Conservation (phyloP, 2,113 vertebrate species). For the Tyto alba region DNA sequence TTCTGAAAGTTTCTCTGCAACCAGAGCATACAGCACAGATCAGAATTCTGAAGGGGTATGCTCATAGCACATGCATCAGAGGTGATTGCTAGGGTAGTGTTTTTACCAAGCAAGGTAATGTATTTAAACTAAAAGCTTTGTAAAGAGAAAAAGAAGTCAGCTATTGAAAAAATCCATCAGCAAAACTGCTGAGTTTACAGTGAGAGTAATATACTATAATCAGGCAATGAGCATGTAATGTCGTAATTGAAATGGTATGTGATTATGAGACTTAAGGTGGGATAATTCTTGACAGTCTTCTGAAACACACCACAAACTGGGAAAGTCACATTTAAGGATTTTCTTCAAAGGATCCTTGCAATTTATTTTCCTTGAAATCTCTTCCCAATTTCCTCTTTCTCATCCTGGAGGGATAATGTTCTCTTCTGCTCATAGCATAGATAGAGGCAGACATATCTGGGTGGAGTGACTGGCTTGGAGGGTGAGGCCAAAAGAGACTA, state of each 20-base stretch:
- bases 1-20: background rate
- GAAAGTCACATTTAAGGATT: background rate
- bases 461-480: background rate
- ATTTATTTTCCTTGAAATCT: background rate
- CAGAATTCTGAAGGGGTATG: background rate
- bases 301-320: background rate
- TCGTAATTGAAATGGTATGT: background rate
- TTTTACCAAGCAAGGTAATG: background rate
- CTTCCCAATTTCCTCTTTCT: background rate
- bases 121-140: background rate
- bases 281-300: background rate
- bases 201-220: background rate
- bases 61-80: background rate
- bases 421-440: background rate
- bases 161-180: background rate
- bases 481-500: background rate
- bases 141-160: background rate
- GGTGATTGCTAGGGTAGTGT: background rate
- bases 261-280: background rate
- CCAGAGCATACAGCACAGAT: background rate
- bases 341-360: background rate
- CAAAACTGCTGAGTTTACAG: background rate
- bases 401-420: background rate
- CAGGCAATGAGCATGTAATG: background rate
- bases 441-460: background rate